Base-by-base conservation (phyloP, 92 coral and sea anemone genomes). In the Galaxea fascicularis region DNA sequence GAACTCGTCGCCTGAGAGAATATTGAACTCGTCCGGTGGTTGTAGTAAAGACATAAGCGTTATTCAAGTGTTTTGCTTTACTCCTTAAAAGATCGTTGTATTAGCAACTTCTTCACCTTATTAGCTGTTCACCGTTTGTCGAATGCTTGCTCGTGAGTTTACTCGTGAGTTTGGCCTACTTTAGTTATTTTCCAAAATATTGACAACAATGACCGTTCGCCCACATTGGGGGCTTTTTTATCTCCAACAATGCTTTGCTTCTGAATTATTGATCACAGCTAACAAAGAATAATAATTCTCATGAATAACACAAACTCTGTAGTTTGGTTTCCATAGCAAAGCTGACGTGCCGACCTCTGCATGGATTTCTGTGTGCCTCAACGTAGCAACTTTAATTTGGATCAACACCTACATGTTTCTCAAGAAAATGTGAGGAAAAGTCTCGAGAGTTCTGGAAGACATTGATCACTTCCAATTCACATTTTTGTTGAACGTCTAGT, bases 1-100 rank as follows among this genome's bases (percentile, higher is more conserved):
- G 47, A 57, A 82, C 54, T 82, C 86, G 41, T 82, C 86, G 53
- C 86, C 86, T n/a, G 86, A 82, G 25, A 82, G 78, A 35, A 82
- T 70, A 45, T 82, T 28, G 22, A 82, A 82, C 28, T 82, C 86
- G 71, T 82, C 86, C 18, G 86, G 86, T 35, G 72, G 65, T 29
- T 82, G 86, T 0, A 56, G 4, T 10, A 82, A 24, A 44, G 86
- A 52, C 86, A 82, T 82, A 44, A 41, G 28, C 45, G 82, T 62
- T 9, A 15, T 63, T 77, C 45, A 8, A 59, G 56, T 6, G 15
- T 63, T 44, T n/a, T 77, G 28, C 63, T 15, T 29, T 17, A 24
- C 3, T 13, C 8, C 26, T 51, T 22, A 14, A 11, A 14, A 47
- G 39, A 76, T 45, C 28, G 59, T 14, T 73, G 0, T 73, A n/a